Evolutionary conservation across 2,797 vertebrate species (phyloP), one percentile per base, ranked within the genome.

Genomic region (Siniperca scherzeri): DNA sequence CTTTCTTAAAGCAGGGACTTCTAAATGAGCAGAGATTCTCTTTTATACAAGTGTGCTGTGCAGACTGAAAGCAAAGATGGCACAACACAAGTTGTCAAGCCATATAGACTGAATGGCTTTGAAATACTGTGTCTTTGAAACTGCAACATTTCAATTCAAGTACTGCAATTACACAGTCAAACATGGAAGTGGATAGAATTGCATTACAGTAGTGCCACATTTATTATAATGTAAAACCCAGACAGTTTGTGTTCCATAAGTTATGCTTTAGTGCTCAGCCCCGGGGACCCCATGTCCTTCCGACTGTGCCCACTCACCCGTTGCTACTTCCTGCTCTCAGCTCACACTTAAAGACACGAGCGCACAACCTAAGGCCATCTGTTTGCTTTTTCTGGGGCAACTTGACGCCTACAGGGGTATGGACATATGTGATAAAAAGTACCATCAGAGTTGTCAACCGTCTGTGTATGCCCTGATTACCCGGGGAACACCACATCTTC

Each of bases 361-460:
- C 52, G 38, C 68, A 50, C 82, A 62, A 79, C 84, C 85, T 62
- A 12, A 67, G 83, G 87, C 92, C 94, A 93, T 95, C 94, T 94
- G 91, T 90, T 90, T 79, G 89, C 80, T 85, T 82, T 84, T 88
- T 91, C 81, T 73, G 68, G 81, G 84, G 78, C 84, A 70, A 78
- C 73, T 70, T 71, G 44, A 57, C 78, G 81, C 78, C 92, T 71
- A 44, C n/a, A 55, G 87, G 83, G 77, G 89, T 25, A 55, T 62
- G 67, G 87, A 83, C 70, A 84, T 81, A 69, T 69, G 85, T 82
- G 77, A 84, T 86, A 68, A 84, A 80, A 83, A 72, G 80, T 76
- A 62, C 57, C 77, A 78, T 85, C 78, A 68, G 36, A 86, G 81
- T 46, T 86, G 75, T 85, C 88, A 89, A 74, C 85, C 60, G 10